Evolutionary conservation across 2,113 vertebrate species (phyloP), one percentile per base, ranked within the genome.

Genomic region (Nycticebus coucang): DNA sequence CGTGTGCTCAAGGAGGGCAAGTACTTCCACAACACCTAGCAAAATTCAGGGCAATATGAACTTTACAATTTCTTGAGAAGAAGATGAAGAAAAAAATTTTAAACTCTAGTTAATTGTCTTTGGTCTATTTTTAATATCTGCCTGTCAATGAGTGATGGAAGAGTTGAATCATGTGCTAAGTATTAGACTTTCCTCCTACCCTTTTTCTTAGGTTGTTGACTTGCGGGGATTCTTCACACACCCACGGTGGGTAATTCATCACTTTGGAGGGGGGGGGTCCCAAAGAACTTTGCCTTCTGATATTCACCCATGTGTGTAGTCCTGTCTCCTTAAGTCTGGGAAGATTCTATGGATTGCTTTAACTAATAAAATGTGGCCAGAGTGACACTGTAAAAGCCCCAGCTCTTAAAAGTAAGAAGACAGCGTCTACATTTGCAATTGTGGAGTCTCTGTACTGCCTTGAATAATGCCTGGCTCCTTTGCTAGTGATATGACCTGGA

Each of bases 121-220:
- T 77, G 60, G 3, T 77, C 53, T 96, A 81, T 97, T 97, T 96
- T 96, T 96, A 92, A 91, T 24, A 92, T 81, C 50, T 84, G 7
- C 33, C 78, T 93, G 79, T 64, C 74, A 80, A 2, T 30, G 13
- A 71, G 19, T 89, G 91, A 96, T 86, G 14, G 50, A 95, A 93
- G 22, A 62, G 64, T 62, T 72, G 53, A 91, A 89, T 91, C 18
- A 14, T 80, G 11, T 80, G 53, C n/a, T 64, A 59, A 75, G 28
- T 60, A 68, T 80, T 75, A 37, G 50, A 71, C 2, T 77, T 50
- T 94, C 53, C 68, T 81, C 82, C 57, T 78, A 91, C 35, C 18
- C 28, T 82, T 75, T 88, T 64, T 21, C 28, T 77, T 33, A 62
- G 33, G 9, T 55, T 62, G 6, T 50, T 84, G 77, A 59, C 15